These are phyloP conservation scores for Ennomos quercinarius DNA, from an alignment of 2,888 invertebrate genomes.

Conservation along the genomic window DNA sequence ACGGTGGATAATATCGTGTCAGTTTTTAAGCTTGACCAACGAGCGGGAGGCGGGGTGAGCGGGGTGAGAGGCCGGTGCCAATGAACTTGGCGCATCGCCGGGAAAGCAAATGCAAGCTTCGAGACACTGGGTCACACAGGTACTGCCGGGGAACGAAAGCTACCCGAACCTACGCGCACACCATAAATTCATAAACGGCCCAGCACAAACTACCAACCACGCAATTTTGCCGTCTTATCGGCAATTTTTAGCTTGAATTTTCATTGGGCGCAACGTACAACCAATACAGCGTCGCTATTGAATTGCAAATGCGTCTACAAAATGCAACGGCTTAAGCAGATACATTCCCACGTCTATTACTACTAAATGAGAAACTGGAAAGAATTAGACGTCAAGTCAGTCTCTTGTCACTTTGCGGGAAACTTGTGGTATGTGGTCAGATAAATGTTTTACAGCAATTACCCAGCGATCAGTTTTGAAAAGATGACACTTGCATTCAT, in stretches of 20 bases:
- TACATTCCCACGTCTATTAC: slow-evolving; percentile 67
- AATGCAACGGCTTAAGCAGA: slow-evolving; percentile 53
- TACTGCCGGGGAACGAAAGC: slow-evolving; percentile 63
- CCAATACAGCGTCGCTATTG: slow-evolving; percentile 61
- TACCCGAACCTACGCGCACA: slow-evolving; percentile 55
- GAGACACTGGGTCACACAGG: slow-evolving; percentile 73
- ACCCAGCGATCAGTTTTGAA: slow-evolving; percentile 57
- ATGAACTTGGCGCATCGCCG: slow-evolving; percentile 76
- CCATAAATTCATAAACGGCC: slow-evolving; percentile 54
- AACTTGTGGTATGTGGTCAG: background rate
- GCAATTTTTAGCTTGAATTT: slow-evolving; percentile 61
- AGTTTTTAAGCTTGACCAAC: slow-evolving; percentile 66
- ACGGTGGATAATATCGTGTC: slow-evolving; percentile 68
- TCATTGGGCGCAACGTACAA: slow-evolving; percentile 55
- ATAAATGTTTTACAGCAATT: slow-evolving; percentile 38
- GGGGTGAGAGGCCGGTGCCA: slow-evolving; percentile 62
- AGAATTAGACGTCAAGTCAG: slow-evolving; percentile 5
- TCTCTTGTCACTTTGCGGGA: background rate
- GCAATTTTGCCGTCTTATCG: slow-evolving; percentile 56
- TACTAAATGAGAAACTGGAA: slow-evolving; percentile 39
- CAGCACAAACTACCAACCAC: slow-evolving; percentile 48
- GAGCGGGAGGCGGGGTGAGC: slow-evolving; percentile 21
- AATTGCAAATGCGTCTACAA: slow-evolving; percentile 62
- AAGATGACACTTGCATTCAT: slow-evolving; percentile 65
- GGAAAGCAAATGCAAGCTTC: slow-evolving; percentile 74